Conservation (phyloP, 1,140 invertebrate species). For the Pseudoatta argentina region DNA sequence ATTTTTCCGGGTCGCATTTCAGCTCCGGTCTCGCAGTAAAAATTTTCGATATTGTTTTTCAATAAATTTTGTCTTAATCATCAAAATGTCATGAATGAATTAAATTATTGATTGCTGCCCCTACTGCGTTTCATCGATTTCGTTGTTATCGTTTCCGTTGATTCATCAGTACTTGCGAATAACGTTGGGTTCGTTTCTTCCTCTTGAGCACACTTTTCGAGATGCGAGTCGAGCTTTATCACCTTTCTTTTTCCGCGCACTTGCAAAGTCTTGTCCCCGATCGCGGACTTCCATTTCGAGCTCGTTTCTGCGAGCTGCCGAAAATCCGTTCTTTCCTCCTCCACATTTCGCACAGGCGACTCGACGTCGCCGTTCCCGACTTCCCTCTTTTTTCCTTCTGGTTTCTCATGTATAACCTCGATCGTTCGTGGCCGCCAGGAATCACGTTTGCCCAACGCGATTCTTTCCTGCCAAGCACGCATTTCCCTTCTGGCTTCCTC, state of each 20-base stretch:
- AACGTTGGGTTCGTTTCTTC: not conserved
- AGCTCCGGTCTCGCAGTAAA: not conserved
- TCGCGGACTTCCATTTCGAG: not conserved
- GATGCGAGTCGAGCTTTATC: not conserved
- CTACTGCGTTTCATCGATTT: not conserved
- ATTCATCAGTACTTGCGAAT: not conserved
- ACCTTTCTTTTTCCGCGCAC: not conserved
- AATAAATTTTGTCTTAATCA: slow-evolving; percentile 8
- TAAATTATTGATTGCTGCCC: slow-evolving; percentile 28
- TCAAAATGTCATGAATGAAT: not conserved
- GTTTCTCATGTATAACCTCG: slow-evolving; percentile 12
- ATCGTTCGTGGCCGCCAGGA: not conserved
- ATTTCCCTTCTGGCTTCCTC: slow-evolving; percentile 41
- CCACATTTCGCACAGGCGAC: not conserved
- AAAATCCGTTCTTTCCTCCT: slow-evolving; percentile 36
- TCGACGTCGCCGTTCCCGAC: slow-evolving; percentile 6
- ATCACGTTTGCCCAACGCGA: slow-evolving; percentile 10
- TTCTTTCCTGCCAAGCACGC: slow-evolving; percentile 45
- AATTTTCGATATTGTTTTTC: not conserved
- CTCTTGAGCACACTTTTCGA: not conserved
- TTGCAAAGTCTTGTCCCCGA: not conserved
- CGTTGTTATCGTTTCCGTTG: not conserved
- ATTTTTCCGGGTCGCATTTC: not conserved
- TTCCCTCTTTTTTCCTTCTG: slow-evolving; percentile 31
- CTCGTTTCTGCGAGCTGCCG: slow-evolving; percentile 37